Evolutionary conservation across 2,888 invertebrate genomes (phyloP).

Genomic region (Drosophila greeni): DNA sequence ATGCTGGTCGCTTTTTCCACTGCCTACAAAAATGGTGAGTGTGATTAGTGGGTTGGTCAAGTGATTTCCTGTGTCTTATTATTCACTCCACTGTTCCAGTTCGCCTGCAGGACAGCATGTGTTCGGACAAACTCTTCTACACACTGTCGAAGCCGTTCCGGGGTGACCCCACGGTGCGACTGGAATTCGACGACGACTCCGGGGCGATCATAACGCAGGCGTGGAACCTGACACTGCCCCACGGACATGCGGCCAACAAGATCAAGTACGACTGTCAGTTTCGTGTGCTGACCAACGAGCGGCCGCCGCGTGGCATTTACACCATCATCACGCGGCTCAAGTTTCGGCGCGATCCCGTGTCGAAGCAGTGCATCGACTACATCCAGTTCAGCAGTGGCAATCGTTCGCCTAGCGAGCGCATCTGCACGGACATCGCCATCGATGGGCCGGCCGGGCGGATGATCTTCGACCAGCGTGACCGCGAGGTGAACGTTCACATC

Average conservation of each 20-base stretch:
- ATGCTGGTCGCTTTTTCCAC: constrained; percentile 25
- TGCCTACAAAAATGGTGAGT: constrained; percentile 41
- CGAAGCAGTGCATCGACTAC: constrained; percentile 72
- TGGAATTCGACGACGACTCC: constrained; percentile 74
- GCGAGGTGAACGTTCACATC: constrained; percentile 71
- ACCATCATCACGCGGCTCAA: constrained; percentile 76
- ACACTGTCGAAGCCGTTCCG: constrained; percentile 71
- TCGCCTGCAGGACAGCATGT: constrained; percentile 74
- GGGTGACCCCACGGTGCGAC: constrained; percentile 69
- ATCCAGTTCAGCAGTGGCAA: constrained; percentile 75
- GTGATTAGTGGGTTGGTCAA: too few species aligned
- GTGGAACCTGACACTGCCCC: constrained; percentile 75
- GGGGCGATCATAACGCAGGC: constrained; percentile 74
- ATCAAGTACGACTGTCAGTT: constrained; percentile 76
- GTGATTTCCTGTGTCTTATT: neutral
- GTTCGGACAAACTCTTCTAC: constrained; percentile 72
- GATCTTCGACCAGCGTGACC: constrained; percentile 74
- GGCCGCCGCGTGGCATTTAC: constrained; percentile 72
- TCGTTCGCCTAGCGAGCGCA: constrained; percentile 73
- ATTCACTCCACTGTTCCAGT: constrained; percentile 46
- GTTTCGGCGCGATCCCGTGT: constrained; percentile 70
- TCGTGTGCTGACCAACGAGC: constrained; percentile 69
- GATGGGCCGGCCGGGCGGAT: constrained; percentile 73
- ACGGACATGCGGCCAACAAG: constrained; percentile 63
- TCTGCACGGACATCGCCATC: constrained; percentile 74